Evolutionary conservation across 2,113 vertebrate genomes (phyloP).

Genomic region (Vicugna pacos): DNA sequence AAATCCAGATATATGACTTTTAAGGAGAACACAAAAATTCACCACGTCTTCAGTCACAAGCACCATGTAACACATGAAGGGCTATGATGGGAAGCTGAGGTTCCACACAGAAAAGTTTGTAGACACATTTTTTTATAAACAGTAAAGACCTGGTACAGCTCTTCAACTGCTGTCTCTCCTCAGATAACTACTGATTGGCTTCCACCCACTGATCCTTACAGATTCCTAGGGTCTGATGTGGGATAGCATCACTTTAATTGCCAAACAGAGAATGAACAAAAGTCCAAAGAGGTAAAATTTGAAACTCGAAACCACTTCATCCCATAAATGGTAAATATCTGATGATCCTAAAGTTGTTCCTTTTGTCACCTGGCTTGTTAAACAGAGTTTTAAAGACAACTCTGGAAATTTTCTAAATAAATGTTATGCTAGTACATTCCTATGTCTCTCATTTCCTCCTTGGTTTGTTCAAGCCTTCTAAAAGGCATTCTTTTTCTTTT

Average conservation of each 20-base stretch:
- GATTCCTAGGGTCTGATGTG: not conserved
- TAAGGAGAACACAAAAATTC: conserved; percentile 20
- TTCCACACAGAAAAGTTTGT: not conserved
- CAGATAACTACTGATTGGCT: not conserved
- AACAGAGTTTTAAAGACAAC: conserved; percentile 61
- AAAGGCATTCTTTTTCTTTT: not conserved
- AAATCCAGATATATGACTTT: not conserved
- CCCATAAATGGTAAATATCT: not conserved
- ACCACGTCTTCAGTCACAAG: not conserved
- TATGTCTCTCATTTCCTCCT: conserved; percentile 39
- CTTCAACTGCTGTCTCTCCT: not conserved
- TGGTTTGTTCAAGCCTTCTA: conserved; percentile 5
- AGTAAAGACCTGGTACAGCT: not conserved
- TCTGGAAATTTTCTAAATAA: conserved; percentile 58
- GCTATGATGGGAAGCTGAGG: not conserved
- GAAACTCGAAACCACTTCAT: not conserved
- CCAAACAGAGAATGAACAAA: conserved; percentile 20
- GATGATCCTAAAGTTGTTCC: conserved; percentile 1
- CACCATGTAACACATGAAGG: not conserved
- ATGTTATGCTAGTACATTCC: not conserved
- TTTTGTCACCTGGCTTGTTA: conserved; percentile 34
- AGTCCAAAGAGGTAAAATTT: conserved; percentile 1
- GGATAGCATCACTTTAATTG: conserved; percentile 15
- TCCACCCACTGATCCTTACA: not conserved
- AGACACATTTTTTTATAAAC: not conserved